Conservation (phyloP, 1,140 invertebrate species). For the Cyclargus thomasi region DNA sequence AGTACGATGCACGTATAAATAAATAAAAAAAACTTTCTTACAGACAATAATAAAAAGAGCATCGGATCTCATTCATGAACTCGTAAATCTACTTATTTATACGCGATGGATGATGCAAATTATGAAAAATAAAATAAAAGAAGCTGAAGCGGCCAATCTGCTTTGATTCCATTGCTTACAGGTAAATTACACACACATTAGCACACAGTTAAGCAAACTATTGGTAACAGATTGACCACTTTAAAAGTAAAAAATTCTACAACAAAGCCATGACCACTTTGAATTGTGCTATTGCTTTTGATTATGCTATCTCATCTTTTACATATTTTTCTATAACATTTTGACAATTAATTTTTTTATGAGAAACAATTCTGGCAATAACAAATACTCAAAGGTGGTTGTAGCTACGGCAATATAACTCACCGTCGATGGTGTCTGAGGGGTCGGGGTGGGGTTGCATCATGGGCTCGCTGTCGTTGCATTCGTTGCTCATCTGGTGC, state of each 20-base stretch:
- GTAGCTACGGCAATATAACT: conserved; percentile 39
- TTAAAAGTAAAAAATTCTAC: neutral
- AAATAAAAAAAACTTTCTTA: conserved; percentile 21
- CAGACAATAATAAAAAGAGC: neutral
- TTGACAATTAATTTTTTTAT: too few species aligned
- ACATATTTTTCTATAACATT: too few species aligned
- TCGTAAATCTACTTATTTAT: conserved; percentile 7
- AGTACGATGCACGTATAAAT: conserved; percentile 24
- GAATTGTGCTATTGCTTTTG: too few species aligned
- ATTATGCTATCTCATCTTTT: too few species aligned
- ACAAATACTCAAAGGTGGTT: conserved; percentile 3
- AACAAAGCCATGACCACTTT: neutral
- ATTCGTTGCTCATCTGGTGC: conserved; percentile 69
- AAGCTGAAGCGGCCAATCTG: neutral
- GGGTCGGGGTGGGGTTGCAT: conserved; percentile 76
- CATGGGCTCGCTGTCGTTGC: conserved; percentile 67
- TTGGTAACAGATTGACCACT: neutral
- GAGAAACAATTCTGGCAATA: neutral
- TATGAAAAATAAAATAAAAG: conserved; percentile 11
- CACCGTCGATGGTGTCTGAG: conserved; percentile 78
- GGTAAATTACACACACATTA: neutral
- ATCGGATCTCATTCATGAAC: neutral
- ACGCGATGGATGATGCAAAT: conserved; percentile 6
- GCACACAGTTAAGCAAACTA: neutral
- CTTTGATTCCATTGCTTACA: neutral